Conservation (phyloP, 2,888 invertebrate genomes). For the Tanypteryx hageni region DNA sequence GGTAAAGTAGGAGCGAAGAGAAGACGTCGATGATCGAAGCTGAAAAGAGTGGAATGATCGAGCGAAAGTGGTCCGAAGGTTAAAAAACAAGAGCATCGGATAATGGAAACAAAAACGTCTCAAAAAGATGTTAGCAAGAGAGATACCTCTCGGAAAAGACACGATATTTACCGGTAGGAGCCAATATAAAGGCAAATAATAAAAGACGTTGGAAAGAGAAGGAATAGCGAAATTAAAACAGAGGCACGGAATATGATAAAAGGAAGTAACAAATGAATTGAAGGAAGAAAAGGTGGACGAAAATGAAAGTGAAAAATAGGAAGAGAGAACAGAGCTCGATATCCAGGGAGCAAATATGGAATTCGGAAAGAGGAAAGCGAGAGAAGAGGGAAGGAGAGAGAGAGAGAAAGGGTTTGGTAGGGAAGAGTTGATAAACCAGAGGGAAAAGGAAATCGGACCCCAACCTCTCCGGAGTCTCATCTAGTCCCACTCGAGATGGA, state of each 20-base stretch:
- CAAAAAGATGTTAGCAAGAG: no score
- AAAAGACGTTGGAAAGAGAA: neutral
- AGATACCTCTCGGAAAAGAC: no score
- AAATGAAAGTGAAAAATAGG: no score
- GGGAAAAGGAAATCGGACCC: slow-evolving; percentile 41
- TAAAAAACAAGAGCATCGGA: neutral
- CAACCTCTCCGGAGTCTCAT: slow-evolving; percentile 17
- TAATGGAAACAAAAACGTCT: neutral
- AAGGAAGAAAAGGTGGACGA: neutral
- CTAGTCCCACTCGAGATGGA: slow-evolving; percentile 34
- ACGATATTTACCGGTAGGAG: no score
- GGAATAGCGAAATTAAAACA: neutral
- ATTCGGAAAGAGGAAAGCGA: no score
- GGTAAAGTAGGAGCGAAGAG: neutral
- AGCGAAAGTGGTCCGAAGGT: neutral
- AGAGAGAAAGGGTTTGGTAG: neutral
- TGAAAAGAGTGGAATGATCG: neutral
- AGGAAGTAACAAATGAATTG: neutral
- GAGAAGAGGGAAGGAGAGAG: no score
- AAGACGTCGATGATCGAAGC: neutral
- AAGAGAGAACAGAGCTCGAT: no score
- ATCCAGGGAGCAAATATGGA: no score
- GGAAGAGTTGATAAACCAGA: slow-evolving; percentile 8
- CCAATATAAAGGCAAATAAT: no score
- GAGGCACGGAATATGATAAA: neutral